Evolutionary conservation across 1,140 invertebrate species (phyloP).

Genomic region (Hypothenemus hampei): DNA sequence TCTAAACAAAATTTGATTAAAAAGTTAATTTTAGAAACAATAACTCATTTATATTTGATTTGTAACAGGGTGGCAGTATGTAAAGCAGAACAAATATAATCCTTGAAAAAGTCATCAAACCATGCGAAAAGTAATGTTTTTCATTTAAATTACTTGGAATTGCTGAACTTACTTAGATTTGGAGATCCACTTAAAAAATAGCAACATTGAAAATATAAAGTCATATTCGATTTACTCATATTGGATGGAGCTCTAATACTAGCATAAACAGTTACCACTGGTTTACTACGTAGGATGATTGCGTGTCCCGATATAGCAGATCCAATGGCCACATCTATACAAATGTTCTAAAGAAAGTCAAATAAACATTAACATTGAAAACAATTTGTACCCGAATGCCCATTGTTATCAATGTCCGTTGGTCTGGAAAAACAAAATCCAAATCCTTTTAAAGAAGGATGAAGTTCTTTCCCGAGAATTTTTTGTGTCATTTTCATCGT

Average conservation of each 20-base stretch:
- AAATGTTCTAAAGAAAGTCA: conserved; percentile 22
- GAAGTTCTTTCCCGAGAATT: conserved; percentile 44
- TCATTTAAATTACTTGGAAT: too few species aligned
- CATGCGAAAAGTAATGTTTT: too few species aligned
- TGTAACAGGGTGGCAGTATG: too few species aligned
- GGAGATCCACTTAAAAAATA: conserved; percentile 8
- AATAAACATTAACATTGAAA: not conserved
- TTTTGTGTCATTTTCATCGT: conserved; percentile 46
- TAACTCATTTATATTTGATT: too few species aligned
- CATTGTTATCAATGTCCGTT: conserved; percentile 49
- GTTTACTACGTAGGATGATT: conserved; percentile 44
- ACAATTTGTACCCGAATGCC: conserved; percentile 40
- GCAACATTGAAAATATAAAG: conserved; percentile 24
- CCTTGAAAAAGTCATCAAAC: too few species aligned
- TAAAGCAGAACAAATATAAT: too few species aligned
- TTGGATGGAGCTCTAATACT: conserved; percentile 4
- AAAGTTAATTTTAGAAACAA: too few species aligned
- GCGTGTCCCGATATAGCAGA: conserved; percentile 49
- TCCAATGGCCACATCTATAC: conserved; percentile 49
- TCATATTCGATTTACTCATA: conserved; percentile 10
- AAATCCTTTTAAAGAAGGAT: conserved; percentile 45
- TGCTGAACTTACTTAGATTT: conserved; percentile 8
- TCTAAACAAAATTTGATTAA: too few species aligned
- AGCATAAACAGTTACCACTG: conserved; percentile 31
- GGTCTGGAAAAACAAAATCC: conserved; percentile 49